Evolutionary conservation across 2,888 invertebrate species (phyloP), one percentile per base, ranked within the genome.

Genomic region (Polymixis lichenea): DNA sequence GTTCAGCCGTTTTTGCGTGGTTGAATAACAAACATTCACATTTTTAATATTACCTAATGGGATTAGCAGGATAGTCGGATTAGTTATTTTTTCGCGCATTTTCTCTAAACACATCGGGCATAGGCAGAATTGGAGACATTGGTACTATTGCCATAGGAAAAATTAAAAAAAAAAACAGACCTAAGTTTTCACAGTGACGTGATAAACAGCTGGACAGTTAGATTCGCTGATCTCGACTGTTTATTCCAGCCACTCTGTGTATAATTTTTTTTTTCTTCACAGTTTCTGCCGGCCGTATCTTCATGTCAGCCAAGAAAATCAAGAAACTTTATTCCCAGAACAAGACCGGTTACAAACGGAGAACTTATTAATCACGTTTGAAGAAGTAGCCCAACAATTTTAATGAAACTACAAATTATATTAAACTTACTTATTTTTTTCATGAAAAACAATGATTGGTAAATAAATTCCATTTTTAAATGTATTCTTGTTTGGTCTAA

Each of bases 271-370:
- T 43, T n/a, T 51, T 43, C 5, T n/a, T 6, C 51, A n/a, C 76
- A 79, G 76, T 60, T 79, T 72, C 32, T 17, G 46, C 72, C 17
- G 1, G 32, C 1, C 76, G 15, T 19, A n/a, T n/a, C n/a, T 19
- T 77, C 5, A n/a, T 79, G 22, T 0, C 72, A 19, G 15, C 46
- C 17, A 72, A 0, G 22, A 77, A 79, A 60, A 46, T 77, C 0
- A 19, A 32, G 32, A 60, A 53, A 7, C 80, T 76, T 7, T 79
- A 76, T 46, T 1, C 15, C 5, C 72, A 25, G 51, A 79, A 79
- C 22, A 79, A 46, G 2, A 79, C 72, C 15, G 79, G 43, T 32
- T 71, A 32, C 43, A 13, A 17, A 51, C 66, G 13, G 7, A 22
- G 8, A 53, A 53, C 46, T 28, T 8, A 43, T 28, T 19, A 15